Evolutionary conservation across 1,140 invertebrate species (phyloP).

Genomic region (Drosophila equinoxialis): DNA sequence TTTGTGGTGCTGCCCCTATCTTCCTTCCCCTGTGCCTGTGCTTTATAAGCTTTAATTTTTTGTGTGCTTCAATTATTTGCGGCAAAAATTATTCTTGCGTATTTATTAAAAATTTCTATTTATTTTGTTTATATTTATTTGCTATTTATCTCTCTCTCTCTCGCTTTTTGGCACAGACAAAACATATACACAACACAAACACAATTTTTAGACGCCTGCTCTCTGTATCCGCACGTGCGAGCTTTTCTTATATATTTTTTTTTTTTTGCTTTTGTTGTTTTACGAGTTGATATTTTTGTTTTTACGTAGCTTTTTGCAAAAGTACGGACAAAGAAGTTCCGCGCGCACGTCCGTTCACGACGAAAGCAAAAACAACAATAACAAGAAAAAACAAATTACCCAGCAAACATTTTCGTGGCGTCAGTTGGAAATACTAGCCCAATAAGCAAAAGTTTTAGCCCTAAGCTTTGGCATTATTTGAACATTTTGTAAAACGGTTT

Average conservation of each 20-base stretch:
- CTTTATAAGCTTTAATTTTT: slow-evolving; percentile 65
- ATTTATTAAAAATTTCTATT: slow-evolving; percentile 14
- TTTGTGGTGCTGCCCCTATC: slow-evolving; percentile 45
- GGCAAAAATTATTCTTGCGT: slow-evolving; percentile 41
- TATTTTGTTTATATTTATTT: neutral
- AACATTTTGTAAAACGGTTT: too few species aligned
- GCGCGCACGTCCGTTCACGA: slow-evolving; percentile 8
- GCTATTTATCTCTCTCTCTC: neutral
- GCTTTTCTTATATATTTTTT: slow-evolving; percentile 23
- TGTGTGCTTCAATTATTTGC: slow-evolving; percentile 46
- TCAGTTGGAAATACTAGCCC: too few species aligned
- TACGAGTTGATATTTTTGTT: slow-evolving; percentile 20
- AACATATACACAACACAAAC: slow-evolving; percentile 13
- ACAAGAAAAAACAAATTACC: neutral
- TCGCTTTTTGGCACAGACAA: neutral
- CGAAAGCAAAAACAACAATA: slow-evolving; percentile 5
- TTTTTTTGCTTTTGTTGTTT: slow-evolving; percentile 24
- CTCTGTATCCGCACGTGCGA: slow-evolving; percentile 46
- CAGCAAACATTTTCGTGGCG: too few species aligned
- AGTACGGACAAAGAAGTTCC: neutral
- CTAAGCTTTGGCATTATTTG: too few species aligned
- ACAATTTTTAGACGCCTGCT: slow-evolving; percentile 16
- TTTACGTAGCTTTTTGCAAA: slow-evolving; percentile 16
- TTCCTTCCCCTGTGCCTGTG: slow-evolving; percentile 42
- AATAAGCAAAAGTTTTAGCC: too few species aligned